These are phyloP conservation scores for Electrophaes corylata DNA, from an alignment of 2,888 invertebrate species.

Conservation along the genomic window DNA sequence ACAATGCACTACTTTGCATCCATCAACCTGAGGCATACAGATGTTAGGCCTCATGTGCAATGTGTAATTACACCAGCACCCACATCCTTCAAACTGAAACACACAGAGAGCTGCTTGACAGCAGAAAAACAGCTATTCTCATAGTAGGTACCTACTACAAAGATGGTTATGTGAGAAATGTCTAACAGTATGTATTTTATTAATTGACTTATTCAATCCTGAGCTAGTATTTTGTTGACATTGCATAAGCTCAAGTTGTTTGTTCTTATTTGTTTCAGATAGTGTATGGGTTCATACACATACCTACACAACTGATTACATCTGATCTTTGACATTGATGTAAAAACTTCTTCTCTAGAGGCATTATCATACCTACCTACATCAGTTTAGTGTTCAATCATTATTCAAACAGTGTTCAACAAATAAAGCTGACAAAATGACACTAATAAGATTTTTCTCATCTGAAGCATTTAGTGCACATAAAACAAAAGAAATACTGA, in stretches of 20 bases:
- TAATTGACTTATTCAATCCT: too few relatives aligned
- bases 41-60: too few relatives aligned
- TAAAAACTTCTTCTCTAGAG: slow-evolving; percentile 56
- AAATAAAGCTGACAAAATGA: slow-evolving; percentile 63
- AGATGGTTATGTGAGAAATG: too few relatives aligned
- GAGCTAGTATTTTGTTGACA: slow-evolving; percentile 36
- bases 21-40: too few relatives aligned
- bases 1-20: too few relatives aligned
- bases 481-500: slow-evolving; percentile 84
- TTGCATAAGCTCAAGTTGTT: slow-evolving; percentile 77
- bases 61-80: too few relatives aligned
- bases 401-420: slow-evolving; percentile 40
- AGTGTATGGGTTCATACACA: slow-evolving; percentile 41
- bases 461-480: slow-evolving; percentile 85
- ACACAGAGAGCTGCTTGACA: too few relatives aligned
- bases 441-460: slow-evolving; percentile 85
- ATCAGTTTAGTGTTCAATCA: slow-evolving; percentile 46
- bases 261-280: slow-evolving; percentile 70
- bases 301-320: slow-evolving; percentile 47
- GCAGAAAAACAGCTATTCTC: too few relatives aligned
- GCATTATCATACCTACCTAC: slow-evolving; percentile 38
- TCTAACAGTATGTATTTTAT: too few relatives aligned
- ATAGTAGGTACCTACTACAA: too few relatives aligned
- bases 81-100: too few relatives aligned
- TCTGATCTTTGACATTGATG: slow-evolving; percentile 79